These are phyloP conservation scores for Scrobipalpa atriplicella DNA, from an alignment of 2,888 invertebrate species.

Conservation along the genomic window DNA sequence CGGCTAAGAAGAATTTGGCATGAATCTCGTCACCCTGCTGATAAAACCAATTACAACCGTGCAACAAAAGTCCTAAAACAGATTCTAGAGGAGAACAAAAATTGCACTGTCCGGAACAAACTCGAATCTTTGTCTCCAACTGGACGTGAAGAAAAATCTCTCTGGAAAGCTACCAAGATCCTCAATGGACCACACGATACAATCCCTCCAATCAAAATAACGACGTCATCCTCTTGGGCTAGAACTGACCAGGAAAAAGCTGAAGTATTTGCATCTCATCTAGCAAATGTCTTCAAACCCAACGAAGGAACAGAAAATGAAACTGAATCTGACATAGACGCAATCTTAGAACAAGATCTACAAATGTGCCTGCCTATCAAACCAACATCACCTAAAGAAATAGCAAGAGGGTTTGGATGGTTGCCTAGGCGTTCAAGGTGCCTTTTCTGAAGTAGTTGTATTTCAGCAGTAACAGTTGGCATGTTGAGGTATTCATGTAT, in stretches of 20 bases:
- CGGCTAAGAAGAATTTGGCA: slow-evolving; percentile 35
- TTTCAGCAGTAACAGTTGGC: too few relatives aligned
- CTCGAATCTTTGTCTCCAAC: slow-evolving; percentile 9
- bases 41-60: slow-evolving; percentile 33
- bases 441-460: too few relatives aligned
- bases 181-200: slow-evolving; percentile 18
- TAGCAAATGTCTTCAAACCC: slow-evolving; percentile 21
- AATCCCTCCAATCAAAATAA: not conserved
- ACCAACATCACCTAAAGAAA: slow-evolving; percentile 21
- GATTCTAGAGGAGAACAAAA: slow-evolving; percentile 21
- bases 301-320: not conserved
- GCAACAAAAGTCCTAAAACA: slow-evolving; percentile 28
- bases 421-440: slow-evolving; percentile 22
- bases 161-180: slow-evolving; percentile 22
- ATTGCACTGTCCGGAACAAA: not conserved
- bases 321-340: not conserved
- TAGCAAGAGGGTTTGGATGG: not conserved
- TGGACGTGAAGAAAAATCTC: slow-evolving; percentile 5
- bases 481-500: too few relatives aligned
- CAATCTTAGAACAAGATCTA: not conserved
- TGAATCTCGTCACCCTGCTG: slow-evolving; percentile 28
- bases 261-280: slow-evolving; percentile 22
- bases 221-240: slow-evolving; percentile 1
- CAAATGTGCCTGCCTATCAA: slow-evolving; percentile 15
- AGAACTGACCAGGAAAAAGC: slow-evolving; percentile 21